phyloP scores from a whole-genome alignment of 2,888 invertebrate genomes.

The Balanococcus diminutus region DNA sequence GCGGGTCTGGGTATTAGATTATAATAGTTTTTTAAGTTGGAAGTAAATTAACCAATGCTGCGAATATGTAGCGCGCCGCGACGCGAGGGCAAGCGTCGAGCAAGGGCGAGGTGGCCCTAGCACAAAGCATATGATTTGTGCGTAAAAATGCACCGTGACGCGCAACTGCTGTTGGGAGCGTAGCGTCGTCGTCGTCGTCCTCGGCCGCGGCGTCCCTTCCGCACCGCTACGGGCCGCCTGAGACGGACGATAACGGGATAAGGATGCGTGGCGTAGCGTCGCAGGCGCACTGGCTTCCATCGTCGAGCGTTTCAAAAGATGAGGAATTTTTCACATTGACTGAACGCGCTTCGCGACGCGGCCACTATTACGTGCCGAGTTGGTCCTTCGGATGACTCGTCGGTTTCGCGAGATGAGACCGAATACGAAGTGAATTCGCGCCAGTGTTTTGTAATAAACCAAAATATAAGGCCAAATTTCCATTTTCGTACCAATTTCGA shows the following conservation, averaged over 20 bases:
- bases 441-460: background rate
- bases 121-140: background rate
- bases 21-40: constrained; percentile 11
- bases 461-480: background rate
- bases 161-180: constrained; percentile 15
- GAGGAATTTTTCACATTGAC: constrained; percentile 26
- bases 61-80: background rate
- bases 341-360: constrained; percentile 20
- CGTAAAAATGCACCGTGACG: constrained; percentile 32
- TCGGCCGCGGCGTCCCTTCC: background rate
- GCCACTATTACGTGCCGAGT: constrained; percentile 27
- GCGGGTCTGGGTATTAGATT: background rate
- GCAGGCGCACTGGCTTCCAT: constrained; percentile 23
- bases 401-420: background rate
- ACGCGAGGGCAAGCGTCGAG: background rate
- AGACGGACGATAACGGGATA: constrained; percentile 38
- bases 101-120: background rate
- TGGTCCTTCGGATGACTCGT: background rate
- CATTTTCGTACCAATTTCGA: background rate
- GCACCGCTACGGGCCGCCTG: too few relatives aligned
- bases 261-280: constrained; percentile 18
- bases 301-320: background rate
- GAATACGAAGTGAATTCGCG: background rate
- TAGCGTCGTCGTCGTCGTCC: background rate
- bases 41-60: background rate